A percentile compares a stretch with the other conserved stretches of the same genome.
phyloP scores from a whole-genome alignment of 2,888 invertebrate genomes.

The Diplolepis rosae region DNA sequence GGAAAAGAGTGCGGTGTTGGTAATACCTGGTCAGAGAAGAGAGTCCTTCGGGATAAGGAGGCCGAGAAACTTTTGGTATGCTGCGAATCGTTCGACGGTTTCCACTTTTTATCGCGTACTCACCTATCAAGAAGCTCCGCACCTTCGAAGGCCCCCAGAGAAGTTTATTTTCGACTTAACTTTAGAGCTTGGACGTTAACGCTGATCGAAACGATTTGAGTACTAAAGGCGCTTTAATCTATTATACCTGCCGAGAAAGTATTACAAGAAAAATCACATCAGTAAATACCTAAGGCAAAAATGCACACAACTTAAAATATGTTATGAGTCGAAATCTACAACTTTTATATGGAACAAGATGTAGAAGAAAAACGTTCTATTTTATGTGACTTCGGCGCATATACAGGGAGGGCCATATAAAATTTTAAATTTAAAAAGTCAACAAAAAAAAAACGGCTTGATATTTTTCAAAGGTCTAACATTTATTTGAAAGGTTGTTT shows the following conservation, averaged over 20 bases:
- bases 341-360: too few species aligned
- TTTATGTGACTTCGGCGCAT: too few species aligned
- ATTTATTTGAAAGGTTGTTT: too few species aligned
- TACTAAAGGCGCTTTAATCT: constrained; percentile 7
- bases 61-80: constrained; percentile 21
- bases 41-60: constrained; percentile 1
- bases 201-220: constrained; percentile 22
- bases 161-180: constrained; percentile 19
- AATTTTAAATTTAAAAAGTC: too few species aligned
- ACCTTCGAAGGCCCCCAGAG: constrained; percentile 6
- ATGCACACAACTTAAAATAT: too few species aligned
- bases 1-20: constrained; percentile 36
- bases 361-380: too few species aligned
- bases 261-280: not conserved
- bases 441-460: too few species aligned
- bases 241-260: not conserved
- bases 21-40: constrained; percentile 18
- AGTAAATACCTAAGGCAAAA: not conserved
- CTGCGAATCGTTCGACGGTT: constrained; percentile 9
- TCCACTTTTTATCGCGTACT: constrained; percentile 14
- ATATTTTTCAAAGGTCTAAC: too few species aligned
- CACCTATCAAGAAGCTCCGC: constrained; percentile 25
- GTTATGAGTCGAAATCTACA: too few species aligned
- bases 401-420: too few species aligned
- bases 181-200: not conserved